Base-by-base conservation (phyloP, 2,888 invertebrate species). In the Pristionchus arcanus region DNA sequence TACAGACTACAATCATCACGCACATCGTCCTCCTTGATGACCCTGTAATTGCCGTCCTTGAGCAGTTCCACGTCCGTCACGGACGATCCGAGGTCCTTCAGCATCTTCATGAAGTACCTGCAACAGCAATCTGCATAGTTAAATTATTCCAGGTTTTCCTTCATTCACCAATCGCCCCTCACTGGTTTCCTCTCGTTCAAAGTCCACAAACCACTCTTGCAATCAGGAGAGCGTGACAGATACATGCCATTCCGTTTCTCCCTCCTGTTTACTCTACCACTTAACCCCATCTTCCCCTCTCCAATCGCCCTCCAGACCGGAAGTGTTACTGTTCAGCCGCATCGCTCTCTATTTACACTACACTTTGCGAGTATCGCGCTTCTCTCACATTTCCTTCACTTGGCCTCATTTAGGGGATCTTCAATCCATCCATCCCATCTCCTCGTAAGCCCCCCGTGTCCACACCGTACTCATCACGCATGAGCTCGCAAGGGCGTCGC, bases 31-130 rank as follows among this genome's bases (percentile, higher is more conserved):
- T 91, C 91, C 74, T 91, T 90, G 83, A 93, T 90, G 15, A 91
- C 91, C n/a, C 93, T 91, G 91, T 92, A 95, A 7, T 90, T 89
- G 19, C 94, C 95, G 89, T 95, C 94, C 59, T 89, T 88, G 25
- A 94, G 91, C 74, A 95, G 91, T 84, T 95, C 94, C 5, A 95
- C 93, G 90, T 95, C 95, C 28, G 91, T 92, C 59, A 91, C 93
- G 15, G 87, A 87, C 7, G 89, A 71, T n/a, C 90, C 91, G 4
- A 93, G 92, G 13, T 90, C 91, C 9, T 88, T 37, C 9, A 95
- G 90, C 90, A 95, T 90, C 55, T 93, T 91, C 85, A 91, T 89
- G 90, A 94, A 95, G 83, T 95, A 95, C 71, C 94, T 94, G 90
- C 89, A 94, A 53, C 42, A 49, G 42, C 42, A 53, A 83, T 9